Conservation (phyloP, 2,797 vertebrate species). For the Sebastes nivosus region DNA sequence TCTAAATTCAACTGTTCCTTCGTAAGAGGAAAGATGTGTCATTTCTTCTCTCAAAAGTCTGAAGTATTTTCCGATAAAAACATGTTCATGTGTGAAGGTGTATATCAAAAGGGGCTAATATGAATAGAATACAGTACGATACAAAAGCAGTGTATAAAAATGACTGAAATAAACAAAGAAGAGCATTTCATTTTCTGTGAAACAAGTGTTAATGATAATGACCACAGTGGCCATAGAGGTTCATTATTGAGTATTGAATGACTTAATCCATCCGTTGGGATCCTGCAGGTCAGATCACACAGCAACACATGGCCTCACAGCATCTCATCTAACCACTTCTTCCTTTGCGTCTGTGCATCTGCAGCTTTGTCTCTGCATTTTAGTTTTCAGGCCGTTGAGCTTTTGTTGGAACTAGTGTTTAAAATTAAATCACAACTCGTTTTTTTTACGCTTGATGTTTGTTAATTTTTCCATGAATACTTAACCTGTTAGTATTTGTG, state of each 20-base stretch:
- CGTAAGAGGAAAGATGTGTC: background rate
- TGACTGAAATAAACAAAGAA: background rate
- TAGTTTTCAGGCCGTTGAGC: background rate
- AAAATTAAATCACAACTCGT: background rate
- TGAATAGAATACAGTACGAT: background rate
- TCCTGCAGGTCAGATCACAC: background rate
- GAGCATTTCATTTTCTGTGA: background rate
- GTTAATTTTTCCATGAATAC: rapidly evolving
- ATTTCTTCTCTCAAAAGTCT: background rate
- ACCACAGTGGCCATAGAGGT: background rate
- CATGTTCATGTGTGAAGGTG: background rate
- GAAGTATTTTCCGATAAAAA: background rate
- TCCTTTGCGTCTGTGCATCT: background rate
- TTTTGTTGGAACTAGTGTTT: background rate
- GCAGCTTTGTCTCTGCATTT: background rate
- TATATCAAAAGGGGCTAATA: background rate
- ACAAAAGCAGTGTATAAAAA: background rate
- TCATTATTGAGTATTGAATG: background rate
- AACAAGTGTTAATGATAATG: background rate
- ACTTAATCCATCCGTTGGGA: background rate
- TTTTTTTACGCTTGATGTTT: background rate
- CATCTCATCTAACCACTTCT: background rate
- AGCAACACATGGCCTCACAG: slow-evolving; percentile 9
- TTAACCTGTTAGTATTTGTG: background rate
- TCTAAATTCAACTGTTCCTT: background rate